Percentiles rank a stretch among this genome's conserved stretches.
These are phyloP conservation scores for Phataginus tetradactyla DNA, from an alignment of 2,797 vertebrate species.

Conservation along the genomic window DNA sequence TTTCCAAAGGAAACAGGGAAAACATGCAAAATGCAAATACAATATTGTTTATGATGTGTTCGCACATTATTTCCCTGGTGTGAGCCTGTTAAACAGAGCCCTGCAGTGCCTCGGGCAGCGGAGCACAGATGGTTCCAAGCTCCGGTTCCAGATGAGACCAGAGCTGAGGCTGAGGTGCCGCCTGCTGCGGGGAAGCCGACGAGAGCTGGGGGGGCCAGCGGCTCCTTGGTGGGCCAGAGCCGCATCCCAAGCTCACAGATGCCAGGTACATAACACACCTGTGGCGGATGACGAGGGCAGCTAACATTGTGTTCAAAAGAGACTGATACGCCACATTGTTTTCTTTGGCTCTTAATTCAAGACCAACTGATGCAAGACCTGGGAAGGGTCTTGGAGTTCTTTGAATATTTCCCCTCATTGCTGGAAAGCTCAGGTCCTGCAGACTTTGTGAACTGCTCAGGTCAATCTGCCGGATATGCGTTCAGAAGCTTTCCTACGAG, in stretches of 20 bases:
- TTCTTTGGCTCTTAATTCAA: background rate
- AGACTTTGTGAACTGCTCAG: background rate
- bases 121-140: background rate
- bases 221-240: background rate
- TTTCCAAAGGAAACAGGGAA: background rate
- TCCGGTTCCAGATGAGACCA: background rate
- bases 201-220: background rate
- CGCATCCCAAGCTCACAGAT: background rate
- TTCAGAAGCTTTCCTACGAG: background rate
- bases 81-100: background rate
- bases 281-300: fast-evolving
- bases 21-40: background rate
- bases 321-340: background rate
- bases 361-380: too few species aligned
- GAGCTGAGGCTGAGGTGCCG: background rate
- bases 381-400: background rate
- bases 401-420: fast-evolving
- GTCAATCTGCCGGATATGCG: fast-evolving
- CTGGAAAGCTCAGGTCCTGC: background rate
- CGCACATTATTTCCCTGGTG: background rate
- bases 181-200: background rate
- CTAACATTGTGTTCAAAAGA: background rate
- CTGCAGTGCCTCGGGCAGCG: fast-evolving
- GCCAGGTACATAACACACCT: background rate
- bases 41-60: background rate